Evolutionary conservation across 2,113 vertebrate species (phyloP), one percentile per base, ranked within the genome.

Genomic region (Crotalus viridis): DNA sequence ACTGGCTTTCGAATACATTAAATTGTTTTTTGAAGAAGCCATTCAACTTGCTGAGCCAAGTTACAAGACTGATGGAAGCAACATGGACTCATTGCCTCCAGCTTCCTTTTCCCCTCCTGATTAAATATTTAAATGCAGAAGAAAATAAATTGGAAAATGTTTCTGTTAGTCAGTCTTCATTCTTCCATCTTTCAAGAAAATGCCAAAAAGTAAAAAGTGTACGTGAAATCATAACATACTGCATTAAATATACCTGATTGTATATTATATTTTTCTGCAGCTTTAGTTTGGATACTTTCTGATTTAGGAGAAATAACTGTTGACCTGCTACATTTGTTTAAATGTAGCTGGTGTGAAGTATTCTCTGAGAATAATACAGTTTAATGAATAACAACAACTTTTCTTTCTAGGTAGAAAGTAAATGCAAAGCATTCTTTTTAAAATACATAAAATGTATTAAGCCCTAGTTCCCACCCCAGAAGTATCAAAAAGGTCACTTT

Each of bases 401-500:
- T 89, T 28, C 56, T 85, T 85, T 85, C 55, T 15, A 12, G 12
- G 3, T 17, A 59, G 28, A 59, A 90, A 89, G 55, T 39, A 51
- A 85, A 93, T 85, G 54, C 74, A 85, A 85, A 85, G 54, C 52
- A 85, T 89, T 69, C 10, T 88, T 85, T 55, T 85, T 22, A 24
- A 88, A 48, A 85, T 81, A n/a, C 87, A 59, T 81, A 93, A 89
- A 88, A 61, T 85, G 51, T 52, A 43, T 24, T 0, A 6, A 10
- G 54, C 90, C 94, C 91, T 90, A 88, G 91, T 89, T 87, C 39
- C 33, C 85, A 88, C 85, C 85, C 48, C 13, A 52, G 56, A 74
- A 89, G 69, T 89, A 93, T 91, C 69, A 90, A 92, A 92, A 94
- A 95, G 91, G 93, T 91, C 92, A 59, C 87, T 93, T 91, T 91